These are phyloP conservation scores for Hippocampus zosterae DNA, from an alignment of 2,113 vertebrate genomes.

Conservation along the genomic window DNA sequence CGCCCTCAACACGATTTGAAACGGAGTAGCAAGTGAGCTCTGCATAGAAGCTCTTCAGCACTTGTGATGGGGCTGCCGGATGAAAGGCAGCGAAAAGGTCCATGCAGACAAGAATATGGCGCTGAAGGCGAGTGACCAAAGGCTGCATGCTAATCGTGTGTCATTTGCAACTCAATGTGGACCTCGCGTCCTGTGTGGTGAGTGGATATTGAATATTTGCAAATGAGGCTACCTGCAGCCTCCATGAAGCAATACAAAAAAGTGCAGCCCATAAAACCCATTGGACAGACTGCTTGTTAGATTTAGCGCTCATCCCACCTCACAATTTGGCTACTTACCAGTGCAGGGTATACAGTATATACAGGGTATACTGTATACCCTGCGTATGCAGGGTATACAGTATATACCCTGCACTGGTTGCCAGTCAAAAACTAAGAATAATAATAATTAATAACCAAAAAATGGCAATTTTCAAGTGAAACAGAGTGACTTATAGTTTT, in stretches of 20 bases:
- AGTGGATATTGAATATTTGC: constrained; percentile 61
- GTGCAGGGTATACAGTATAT: no score
- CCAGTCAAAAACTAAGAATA: background rate
- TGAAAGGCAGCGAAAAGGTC: constrained; percentile 31
- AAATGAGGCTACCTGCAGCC: constrained; percentile 50
- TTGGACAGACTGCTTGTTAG: constrained; percentile 1
- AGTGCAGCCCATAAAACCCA: constrained; percentile 8
- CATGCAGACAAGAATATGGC: constrained; percentile 10
- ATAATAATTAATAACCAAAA: no score
- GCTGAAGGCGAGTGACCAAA: constrained; percentile 25
- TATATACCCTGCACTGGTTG: background rate
- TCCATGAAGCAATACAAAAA: constrained; percentile 15
- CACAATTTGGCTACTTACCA: background rate
- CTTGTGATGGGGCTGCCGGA: background rate
- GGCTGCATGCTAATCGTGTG: constrained; percentile 51
- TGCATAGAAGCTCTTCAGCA: constrained; percentile 11
- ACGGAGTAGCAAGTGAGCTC: constrained; percentile 10
- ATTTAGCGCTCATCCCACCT: constrained; percentile 1
- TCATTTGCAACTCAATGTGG: constrained; percentile 64
- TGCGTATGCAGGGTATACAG: no score
- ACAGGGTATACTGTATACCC: background rate
- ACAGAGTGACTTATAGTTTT: no score
- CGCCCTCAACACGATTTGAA: background rate
- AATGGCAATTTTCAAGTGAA: no score
- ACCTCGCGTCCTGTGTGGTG: constrained; percentile 43